phyloP scores from a whole-genome alignment of 2,888 invertebrate genomes.

The Toxonevra muliebris region DNA sequence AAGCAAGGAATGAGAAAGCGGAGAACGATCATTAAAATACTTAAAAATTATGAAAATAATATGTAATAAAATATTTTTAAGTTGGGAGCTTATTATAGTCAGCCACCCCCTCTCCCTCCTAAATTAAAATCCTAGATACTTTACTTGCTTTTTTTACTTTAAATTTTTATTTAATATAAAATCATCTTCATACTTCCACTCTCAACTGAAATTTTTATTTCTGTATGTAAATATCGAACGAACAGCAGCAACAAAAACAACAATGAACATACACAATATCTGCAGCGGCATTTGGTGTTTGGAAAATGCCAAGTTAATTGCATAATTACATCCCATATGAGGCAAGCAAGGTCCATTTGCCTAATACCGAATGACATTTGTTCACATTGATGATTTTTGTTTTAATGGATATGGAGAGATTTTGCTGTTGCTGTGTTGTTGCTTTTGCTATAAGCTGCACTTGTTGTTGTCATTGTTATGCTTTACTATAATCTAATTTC shows the following conservation, averaged over 20 bases:
- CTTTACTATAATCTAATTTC: constrained; percentile 21
- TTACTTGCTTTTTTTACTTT: too few relatives aligned
- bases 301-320: constrained; percentile 6
- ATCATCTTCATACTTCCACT: too few relatives aligned
- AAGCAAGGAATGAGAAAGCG: too few relatives aligned
- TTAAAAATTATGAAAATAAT: too few relatives aligned
- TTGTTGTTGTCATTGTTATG: constrained; percentile 4
- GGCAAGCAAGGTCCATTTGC: constrained; percentile 13
- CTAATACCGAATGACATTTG: constrained; percentile 18
- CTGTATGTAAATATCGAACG: neutral
- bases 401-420: constrained; percentile 15
- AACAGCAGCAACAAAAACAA: neutral
- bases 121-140: too few relatives aligned
- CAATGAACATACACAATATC: neutral
- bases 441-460: neutral
- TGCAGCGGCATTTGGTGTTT: neutral
- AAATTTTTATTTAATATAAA: too few relatives aligned
- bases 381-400: constrained; percentile 14
- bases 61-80: too few relatives aligned
- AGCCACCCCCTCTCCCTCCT: too few relatives aligned
- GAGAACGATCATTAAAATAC: too few relatives aligned
- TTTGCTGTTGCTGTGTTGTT: neutral
- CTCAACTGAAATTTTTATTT: too few relatives aligned
- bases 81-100: too few relatives aligned
- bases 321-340: constrained; percentile 18